A percentile compares a stretch with the other conserved stretches of the same genome.
Evolutionary conservation across 2,797 vertebrate genomes (phyloP).

Genomic region (Poecilia velifera): DNA sequence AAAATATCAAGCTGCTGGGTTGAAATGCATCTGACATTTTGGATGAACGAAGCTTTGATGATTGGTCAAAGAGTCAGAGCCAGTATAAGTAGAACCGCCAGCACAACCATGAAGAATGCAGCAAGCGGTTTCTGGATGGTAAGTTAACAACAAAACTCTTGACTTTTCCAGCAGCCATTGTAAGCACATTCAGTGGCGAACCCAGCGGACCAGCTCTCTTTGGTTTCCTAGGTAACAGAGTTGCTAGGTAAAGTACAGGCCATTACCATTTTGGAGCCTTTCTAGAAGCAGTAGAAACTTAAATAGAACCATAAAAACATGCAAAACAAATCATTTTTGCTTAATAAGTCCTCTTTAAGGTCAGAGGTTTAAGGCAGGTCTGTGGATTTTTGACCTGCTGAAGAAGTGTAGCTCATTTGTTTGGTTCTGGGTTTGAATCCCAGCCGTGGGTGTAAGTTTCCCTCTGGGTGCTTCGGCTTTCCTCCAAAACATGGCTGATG

Average conservation of each 20-base stretch:
- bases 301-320: too few relatives aligned
- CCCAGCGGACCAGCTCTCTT: too few relatives aligned
- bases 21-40: slow-evolving; percentile 50
- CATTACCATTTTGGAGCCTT: too few relatives aligned
- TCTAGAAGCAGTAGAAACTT: too few relatives aligned
- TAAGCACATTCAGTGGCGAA: too few relatives aligned
- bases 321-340: not conserved
- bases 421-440: not conserved
- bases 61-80: not conserved
- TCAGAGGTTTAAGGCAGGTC: not conserved
- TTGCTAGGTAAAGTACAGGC: too few relatives aligned
- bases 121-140: too few relatives aligned
- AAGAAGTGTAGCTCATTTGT: not conserved
- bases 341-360: not conserved
- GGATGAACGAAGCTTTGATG: slow-evolving; percentile 1
- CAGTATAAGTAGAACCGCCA: too few relatives aligned
- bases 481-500: not conserved
- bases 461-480: not conserved
- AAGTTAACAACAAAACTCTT: too few relatives aligned
- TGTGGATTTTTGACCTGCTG: not conserved
- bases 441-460: not conserved
- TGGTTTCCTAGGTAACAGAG: too few relatives aligned
- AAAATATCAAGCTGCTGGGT: slow-evolving; percentile 8
- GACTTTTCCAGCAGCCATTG: too few relatives aligned
- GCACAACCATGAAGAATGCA: too few relatives aligned